A percentile compares a stretch with the other conserved stretches of the same genome.
These are phyloP conservation scores for Parelbella ahira DNA, from an alignment of 2,888 invertebrate species.

Conservation along the genomic window DNA sequence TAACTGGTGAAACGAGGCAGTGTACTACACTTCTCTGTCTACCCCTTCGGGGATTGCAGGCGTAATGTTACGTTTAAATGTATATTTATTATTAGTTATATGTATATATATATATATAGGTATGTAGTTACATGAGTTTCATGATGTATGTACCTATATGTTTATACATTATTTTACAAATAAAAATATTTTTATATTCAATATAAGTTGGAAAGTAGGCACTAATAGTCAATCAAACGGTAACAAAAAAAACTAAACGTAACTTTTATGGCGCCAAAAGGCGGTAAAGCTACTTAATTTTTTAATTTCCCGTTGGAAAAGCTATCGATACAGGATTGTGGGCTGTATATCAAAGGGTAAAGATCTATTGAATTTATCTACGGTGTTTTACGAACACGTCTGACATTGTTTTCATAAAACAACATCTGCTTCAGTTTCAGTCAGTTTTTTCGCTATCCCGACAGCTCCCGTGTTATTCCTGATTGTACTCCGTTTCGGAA, in stretches of 20 bases:
- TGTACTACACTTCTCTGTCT: no score
- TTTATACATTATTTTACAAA: no score
- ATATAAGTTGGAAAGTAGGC: no score
- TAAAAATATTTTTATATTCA: no score
- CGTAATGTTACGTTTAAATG: no score
- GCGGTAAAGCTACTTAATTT: slow-evolving; percentile 35
- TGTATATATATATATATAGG: no score
- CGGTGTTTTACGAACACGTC: slow-evolving; percentile 6
- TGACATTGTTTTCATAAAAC: slow-evolving; percentile 21
- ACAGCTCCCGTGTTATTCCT: slow-evolving; percentile 60
- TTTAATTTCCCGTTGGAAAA: slow-evolving; percentile 5
- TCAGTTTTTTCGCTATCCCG: slow-evolving; percentile 55
- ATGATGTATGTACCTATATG: no score
- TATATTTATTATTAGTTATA: no score
- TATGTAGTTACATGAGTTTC: no score
- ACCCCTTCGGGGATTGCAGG: no score
- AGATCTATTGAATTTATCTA: slow-evolving; percentile 9
- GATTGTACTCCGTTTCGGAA: slow-evolving; percentile 45
- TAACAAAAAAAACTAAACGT: slow-evolving; percentile 21
- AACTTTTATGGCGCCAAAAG: slow-evolving; percentile 55
- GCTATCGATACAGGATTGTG: slow-evolving; percentile 7
- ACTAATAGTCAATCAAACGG: slow-evolving; percentile 16
- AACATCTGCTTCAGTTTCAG: slow-evolving; percentile 39
- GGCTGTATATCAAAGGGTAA: slow-evolving; percentile 15
- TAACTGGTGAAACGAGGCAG: no score